phyloP scores from a whole-genome alignment of 1,140 invertebrate genomes.

The Maniola jurtina region DNA sequence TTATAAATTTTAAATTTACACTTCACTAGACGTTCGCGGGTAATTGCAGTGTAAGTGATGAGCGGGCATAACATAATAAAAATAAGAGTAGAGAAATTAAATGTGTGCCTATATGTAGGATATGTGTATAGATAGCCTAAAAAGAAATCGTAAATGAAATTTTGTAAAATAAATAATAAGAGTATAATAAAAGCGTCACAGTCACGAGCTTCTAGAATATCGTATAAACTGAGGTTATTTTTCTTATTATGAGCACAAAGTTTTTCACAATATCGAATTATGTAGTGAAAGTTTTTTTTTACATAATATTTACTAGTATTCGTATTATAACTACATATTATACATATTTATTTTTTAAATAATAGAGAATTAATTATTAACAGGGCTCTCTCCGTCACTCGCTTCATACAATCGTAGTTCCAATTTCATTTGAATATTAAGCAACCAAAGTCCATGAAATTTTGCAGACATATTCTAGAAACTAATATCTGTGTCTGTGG shows the following conservation, averaged over 20 bases:
- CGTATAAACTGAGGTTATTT: constrained; percentile 28
- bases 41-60: too few relatives aligned
- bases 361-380: not conserved
- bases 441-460: too few relatives aligned
- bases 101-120: constrained; percentile 34
- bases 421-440: too few relatives aligned
- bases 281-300: constrained; percentile 2
- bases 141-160: constrained; percentile 29
- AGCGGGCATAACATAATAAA: not conserved
- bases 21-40: too few relatives aligned
- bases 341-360: not conserved
- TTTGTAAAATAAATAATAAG: constrained; percentile 43
- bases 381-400: too few relatives aligned
- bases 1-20: too few relatives aligned
- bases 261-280: constrained; percentile 17
- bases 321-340: not conserved
- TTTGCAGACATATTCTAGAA: too few relatives aligned
- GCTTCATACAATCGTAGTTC: too few relatives aligned
- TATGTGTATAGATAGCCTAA: constrained; percentile 33
- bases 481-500: too few relatives aligned
- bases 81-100: constrained; percentile 19
- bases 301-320: constrained; percentile 10
- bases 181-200: constrained; percentile 38
- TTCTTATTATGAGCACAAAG: constrained; percentile 21
- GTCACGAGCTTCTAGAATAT: constrained; percentile 47